Conservation (phyloP, 1,140 invertebrate species). For the Heliconius nattereri region DNA sequence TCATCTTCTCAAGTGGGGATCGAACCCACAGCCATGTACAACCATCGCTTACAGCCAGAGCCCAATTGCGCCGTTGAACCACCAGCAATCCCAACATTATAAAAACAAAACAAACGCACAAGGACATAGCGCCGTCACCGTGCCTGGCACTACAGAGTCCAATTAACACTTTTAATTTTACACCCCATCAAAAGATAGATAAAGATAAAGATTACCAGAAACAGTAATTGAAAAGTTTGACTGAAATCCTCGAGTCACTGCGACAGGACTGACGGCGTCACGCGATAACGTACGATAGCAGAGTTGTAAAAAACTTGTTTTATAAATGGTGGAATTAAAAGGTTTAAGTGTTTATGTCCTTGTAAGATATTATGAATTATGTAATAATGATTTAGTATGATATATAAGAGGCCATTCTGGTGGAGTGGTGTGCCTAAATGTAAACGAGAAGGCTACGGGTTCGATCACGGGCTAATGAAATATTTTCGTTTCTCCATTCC, state of each 20-base stretch:
- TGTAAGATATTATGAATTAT: background rate
- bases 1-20: too few relatives aligned
- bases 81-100: background rate
- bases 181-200: conserved; percentile 28
- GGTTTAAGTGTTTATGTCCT: background rate
- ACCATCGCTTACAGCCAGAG: too few relatives aligned
- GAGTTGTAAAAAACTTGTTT: background rate
- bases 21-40: too few relatives aligned
- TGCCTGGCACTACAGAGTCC: conserved; percentile 37
- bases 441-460: too few relatives aligned
- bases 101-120: background rate
- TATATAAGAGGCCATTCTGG: too few relatives aligned
- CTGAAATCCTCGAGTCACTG: conserved; percentile 22
- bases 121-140: background rate
- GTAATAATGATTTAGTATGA: too few relatives aligned
- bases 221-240: conserved; percentile 30
- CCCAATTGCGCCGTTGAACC: background rate
- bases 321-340: background rate
- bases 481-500: too few relatives aligned
- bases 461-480: too few relatives aligned
- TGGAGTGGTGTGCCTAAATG: too few relatives aligned
- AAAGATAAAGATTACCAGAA: conserved; percentile 17
- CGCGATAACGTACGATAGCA: background rate
- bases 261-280: conserved; percentile 21
- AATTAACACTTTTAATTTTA: conserved; percentile 60